A percentile compares a stretch with the other conserved stretches of the same genome.
phyloP scores from a whole-genome alignment of 1,140 invertebrate species.

The Pectinophora gossypiella region DNA sequence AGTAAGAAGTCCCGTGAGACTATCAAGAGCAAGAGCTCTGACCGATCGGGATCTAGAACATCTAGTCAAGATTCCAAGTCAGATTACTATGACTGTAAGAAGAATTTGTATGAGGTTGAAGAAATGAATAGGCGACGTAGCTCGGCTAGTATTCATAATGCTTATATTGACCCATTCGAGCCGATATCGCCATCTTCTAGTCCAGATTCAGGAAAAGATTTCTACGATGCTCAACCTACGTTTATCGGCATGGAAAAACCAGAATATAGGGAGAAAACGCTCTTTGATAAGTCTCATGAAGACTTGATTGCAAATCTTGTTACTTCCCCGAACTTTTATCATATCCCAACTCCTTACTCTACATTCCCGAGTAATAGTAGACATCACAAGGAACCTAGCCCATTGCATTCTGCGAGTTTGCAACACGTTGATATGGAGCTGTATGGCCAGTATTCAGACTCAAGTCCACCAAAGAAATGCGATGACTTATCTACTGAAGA shows the following conservation, averaged over 20 bases:
- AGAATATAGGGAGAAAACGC: conserved; percentile 58
- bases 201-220: conserved; percentile 80
- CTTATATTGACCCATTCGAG: conserved; percentile 65
- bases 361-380: conserved; percentile 77
- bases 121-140: conserved; percentile 51
- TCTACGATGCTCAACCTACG: conserved; percentile 75
- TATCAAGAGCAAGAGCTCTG: conserved; percentile 77
- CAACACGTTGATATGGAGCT: conserved; percentile 82
- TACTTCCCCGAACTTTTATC: conserved; percentile 78
- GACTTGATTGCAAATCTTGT: conserved; percentile 76
- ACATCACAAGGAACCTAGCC: conserved; percentile 75
- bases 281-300: conserved; percentile 76
- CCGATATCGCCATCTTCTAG: conserved; percentile 78
- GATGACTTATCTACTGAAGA: conserved; percentile 65
- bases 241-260: conserved; percentile 63
- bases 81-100: conserved; percentile 73
- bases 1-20: conserved; percentile 79
- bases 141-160: conserved; percentile 51
- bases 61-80: conserved; percentile 82
- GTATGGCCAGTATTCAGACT: conserved; percentile 68
- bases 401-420: conserved; percentile 79
- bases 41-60: conserved; percentile 74
- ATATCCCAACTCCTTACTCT: conserved; percentile 78
- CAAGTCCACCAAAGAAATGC: conserved; percentile 54
- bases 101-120: conserved; percentile 60